phyloP scores from a whole-genome alignment of 2,888 invertebrate genomes.

The Crocallis elinguaria region DNA sequence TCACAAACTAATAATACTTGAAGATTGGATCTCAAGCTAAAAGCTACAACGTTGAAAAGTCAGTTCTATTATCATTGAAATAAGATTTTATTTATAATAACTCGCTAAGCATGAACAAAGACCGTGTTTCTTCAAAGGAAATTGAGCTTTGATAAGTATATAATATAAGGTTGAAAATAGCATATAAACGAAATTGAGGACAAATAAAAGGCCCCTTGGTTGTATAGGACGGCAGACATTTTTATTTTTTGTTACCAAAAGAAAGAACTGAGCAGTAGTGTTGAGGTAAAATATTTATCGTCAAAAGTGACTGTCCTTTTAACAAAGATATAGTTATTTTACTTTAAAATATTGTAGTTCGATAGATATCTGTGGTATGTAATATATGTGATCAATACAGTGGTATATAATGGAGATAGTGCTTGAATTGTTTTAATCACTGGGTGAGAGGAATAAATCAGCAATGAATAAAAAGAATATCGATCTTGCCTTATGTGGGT shows the following conservation, averaged over 20 bases:
- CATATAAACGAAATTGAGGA: constrained; percentile 16
- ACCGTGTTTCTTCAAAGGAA: constrained; percentile 40
- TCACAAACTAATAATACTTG: constrained; percentile 18
- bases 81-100: constrained; percentile 1
- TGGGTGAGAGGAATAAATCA: too few species aligned
- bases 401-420: too few species aligned
- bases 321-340: background rate
- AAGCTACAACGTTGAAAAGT: background rate
- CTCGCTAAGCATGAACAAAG: constrained; percentile 8
- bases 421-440: too few species aligned
- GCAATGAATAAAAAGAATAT: too few species aligned
- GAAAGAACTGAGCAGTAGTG: constrained; percentile 42
- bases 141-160: constrained; percentile 43
- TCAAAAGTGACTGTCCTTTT: constrained; percentile 20
- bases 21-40: constrained; percentile 5
- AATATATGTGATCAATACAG: too few species aligned
- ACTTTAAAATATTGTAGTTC: background rate
- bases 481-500: too few species aligned
- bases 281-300: constrained; percentile 37
- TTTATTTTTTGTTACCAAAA: constrained; percentile 60
- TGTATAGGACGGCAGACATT: constrained; percentile 64
- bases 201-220: constrained; percentile 21
- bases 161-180: constrained; percentile 23
- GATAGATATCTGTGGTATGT: too few species aligned
- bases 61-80: background rate